Base-by-base conservation (phyloP, 2,113 vertebrate species). In the Ivindomyrus marchei region DNA sequence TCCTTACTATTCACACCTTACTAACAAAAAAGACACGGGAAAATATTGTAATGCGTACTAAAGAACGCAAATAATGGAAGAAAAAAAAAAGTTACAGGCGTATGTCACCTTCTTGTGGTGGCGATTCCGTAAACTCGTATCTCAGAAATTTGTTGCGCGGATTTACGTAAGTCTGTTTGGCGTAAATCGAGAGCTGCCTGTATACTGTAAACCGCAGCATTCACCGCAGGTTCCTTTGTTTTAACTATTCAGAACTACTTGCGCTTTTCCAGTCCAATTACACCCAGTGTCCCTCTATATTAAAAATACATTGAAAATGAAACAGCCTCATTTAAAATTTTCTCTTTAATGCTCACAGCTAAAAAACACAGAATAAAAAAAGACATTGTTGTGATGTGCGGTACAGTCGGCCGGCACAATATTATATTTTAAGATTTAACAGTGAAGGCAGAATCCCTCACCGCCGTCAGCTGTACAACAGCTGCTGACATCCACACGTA, bases 371-470 rank as follows among this genome's bases (percentile, higher is more conserved):
- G 89, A 58, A 88, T 94, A 90, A 94, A 93, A 91, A 94, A 92
- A 95, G 56, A n/a, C 56, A 62, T 62, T 62, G 56, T 62, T 62
- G 56, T n/a, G 56, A 62, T 62, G 56, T 62, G 56, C 56, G 7
- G 56, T 62, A 56, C 19, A 62, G 56, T 62, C 24, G 2, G 7
- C 7, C 56, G 6, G 7, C 56, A 62, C 56, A 62, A 62, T n/a
- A 24, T 58, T 94, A 95, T 95, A 95, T 96, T 97, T 96, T 97
- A 96, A 96, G 97, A 97, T 90, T 46, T 93, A 93, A 52, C n/a
- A 39, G 87, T 39, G 56, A 45, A 66, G 87, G 27, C 52, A 19
- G 92, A 92, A 88, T 70, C 91, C 91, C 46, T 89, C 74, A 87
- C 88, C 66, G 50, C 45, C 89, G 36, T 80, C 77, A 89, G 24